Evolutionary conservation across 2,797 vertebrate species (phyloP), one percentile per base, ranked within the genome.

Genomic region (Pipistrellus kuhlii): DNA sequence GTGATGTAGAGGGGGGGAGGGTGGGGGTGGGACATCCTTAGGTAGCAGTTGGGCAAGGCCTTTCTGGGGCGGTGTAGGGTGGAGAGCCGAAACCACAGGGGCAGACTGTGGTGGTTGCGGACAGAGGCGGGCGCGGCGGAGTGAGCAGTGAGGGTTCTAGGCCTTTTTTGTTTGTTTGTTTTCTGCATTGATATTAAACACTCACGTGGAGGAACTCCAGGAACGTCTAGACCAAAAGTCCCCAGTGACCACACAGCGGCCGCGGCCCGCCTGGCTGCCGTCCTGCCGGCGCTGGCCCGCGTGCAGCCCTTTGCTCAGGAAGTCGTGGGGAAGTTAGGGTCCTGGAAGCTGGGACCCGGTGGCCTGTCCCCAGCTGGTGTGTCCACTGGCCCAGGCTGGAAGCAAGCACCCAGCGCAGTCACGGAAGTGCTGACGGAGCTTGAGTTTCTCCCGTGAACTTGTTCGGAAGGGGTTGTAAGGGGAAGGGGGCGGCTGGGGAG

Each of bases 231-330:
- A 59, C 57, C 97, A 85, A 95, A 97, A 95, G 94, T 95, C 94
- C 96, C 97, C 96, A 68, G 48, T 76, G 89, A 95, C 57, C 68
- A 92, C 86, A 88, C 75, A 91, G 93, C 25, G 57, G 23, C 93
- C 57, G 38, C 46, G 84, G 59, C 77, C 72, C 27, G 46, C 85
- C 25, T 20, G 64, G 95, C 89, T 87, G 85, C 88, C 92, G 55
- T 90, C 94, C 95, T 55, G 17, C 94, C 85, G 75, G 78, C 21
- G 0, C 59, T 86, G 83, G 25, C 57, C 96, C 95, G 93, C 96
- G 88, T 71, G 83, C 76, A 91, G 92, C 89, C 94, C 85, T 95
- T 94, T 86, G 93, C 96, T 97, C 97, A 97, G 97, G 96, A 97
- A 97, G 90, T 95, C 93, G 93, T 90, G 92, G 94, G 95, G 59